Evolutionary conservation across 2,797 vertebrate genomes (phyloP).

Genomic region (Margarornis squamiger): DNA sequence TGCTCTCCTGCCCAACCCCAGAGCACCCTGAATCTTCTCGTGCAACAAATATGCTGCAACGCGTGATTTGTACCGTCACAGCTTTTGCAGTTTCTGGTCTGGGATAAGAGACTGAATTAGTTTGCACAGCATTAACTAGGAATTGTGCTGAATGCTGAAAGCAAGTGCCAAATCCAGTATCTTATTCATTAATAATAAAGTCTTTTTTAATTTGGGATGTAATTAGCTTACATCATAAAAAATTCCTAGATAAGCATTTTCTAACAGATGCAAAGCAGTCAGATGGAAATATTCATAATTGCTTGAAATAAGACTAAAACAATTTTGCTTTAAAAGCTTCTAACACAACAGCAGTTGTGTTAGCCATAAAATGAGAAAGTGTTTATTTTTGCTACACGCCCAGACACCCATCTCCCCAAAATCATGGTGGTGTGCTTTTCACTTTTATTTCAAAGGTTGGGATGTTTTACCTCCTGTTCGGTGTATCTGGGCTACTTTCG

Average conservation of each 20-base stretch:
- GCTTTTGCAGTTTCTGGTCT: not conserved
- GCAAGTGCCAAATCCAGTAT: not conserved
- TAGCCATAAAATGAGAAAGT: not conserved
- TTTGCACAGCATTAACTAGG: not conserved
- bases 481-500: not conserved
- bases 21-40: not conserved
- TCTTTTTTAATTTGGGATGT: not conserved
- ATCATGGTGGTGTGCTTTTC: not conserved
- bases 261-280: not conserved
- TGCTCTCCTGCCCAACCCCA: not conserved
- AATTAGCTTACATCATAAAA: not conserved
- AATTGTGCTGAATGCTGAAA: constrained; percentile 3
- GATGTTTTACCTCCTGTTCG: not conserved
- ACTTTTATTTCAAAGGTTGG: not conserved
- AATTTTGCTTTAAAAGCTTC: not conserved
- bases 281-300: not conserved
- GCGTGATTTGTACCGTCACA: accelerated
- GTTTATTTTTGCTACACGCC: not conserved
- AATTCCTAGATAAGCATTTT: not conserved
- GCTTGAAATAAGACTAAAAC: not conserved
- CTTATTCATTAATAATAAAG: not conserved
- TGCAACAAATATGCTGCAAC: not conserved
- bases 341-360: not conserved
- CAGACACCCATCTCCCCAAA: not conserved
- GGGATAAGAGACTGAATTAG: not conserved